Base-by-base conservation (phyloP, 2,797 vertebrate genomes). In the Acanthurus lineatus region DNA sequence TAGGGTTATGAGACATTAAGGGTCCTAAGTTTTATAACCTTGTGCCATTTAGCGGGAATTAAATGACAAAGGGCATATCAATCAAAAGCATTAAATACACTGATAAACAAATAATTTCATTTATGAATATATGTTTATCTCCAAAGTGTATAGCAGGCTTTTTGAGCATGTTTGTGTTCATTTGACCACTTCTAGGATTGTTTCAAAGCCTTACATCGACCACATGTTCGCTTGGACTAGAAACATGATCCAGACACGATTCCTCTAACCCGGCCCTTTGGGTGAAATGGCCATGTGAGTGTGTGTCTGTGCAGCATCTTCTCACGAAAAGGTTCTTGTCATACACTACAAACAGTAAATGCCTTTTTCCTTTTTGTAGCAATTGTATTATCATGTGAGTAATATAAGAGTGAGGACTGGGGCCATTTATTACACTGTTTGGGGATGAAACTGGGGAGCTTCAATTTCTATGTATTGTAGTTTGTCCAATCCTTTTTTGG, bases 161-260 rank as follows among this genome's bases (percentile, higher is more conserved):
- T 72, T 59, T 57, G 19, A 78, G 45, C 79, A 19, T 60, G 64
- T 77, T 73, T 49, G 58, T 76, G 72, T 58, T 67, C 68, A 35
- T 63, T 49, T 73, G 73, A 83, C 74, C 57, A 64, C 59, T 64
- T 71, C 66, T 69, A 63, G 28, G 73, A 65, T 73, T 68, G 6
- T 38, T 62, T 90, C 76, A 58, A 56, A 77, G 85, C 71, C 69
- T 88, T 86, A 85, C 88, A 92, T 91, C 83, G 82, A 94, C 88
- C 93, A 93, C 89, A 92, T 94, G 91, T 91, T 91, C 53, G 58
- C 84, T 85, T 67, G 75, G 91, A 89, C 76, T 72, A 85, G 93
- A 94, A 95, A 96, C 90, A 89, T 83, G 94, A 95, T 91, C 92
- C 91, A 94, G 92, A 93, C 92, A 91, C 84, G 85, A 90, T 89